Evolutionary conservation across 1,140 invertebrate species (phyloP).

Genomic region (Medauroidea extradentata): DNA sequence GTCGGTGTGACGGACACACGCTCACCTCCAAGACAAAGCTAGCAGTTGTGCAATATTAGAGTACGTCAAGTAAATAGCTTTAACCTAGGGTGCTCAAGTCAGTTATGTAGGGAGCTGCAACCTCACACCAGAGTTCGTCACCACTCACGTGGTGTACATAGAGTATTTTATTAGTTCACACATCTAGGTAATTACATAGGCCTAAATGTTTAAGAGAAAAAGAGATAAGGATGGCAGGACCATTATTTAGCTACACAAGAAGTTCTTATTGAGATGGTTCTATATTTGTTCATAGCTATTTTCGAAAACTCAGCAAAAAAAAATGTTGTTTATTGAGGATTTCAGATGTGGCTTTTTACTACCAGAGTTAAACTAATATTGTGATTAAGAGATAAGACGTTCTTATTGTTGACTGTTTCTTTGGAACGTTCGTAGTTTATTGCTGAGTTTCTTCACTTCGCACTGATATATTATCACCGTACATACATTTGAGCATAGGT

Average conservation of each 20-base stretch:
- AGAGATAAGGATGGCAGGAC: slow-evolving; percentile 18
- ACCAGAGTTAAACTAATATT: slow-evolving; percentile 6
- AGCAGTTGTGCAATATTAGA: slow-evolving; percentile 23
- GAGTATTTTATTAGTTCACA: slow-evolving; percentile 20
- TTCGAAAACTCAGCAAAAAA: slow-evolving; percentile 14
- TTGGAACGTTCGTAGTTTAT: neutral
- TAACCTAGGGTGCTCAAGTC: slow-evolving; percentile 21
- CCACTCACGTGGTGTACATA: slow-evolving; percentile 12
- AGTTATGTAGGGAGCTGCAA: slow-evolving; percentile 11
- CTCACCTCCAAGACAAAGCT: slow-evolving; percentile 6
- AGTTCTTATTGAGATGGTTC: slow-evolving; percentile 16
- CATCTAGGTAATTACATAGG: slow-evolving; percentile 16
- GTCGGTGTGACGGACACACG: slow-evolving; percentile 4
- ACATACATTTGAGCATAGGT: neutral
- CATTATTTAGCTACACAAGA: slow-evolving; percentile 8
- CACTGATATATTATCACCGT: neutral
- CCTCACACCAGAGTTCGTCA: slow-evolving; percentile 14
- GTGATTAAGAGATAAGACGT: neutral
- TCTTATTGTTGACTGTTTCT: neutral
- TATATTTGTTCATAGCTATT: slow-evolving; percentile 22
- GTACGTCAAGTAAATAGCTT: slow-evolving; percentile 17
- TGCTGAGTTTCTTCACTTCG: neutral
- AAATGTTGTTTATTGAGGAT: slow-evolving; percentile 11
- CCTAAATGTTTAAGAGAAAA: slow-evolving; percentile 19
- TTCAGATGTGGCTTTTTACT: slow-evolving; percentile 16